A percentile compares a stretch with the other conserved stretches of the same genome.
These are phyloP conservation scores for Halcyon leucocephala DNA, from an alignment of 2,797 vertebrate species.

Conservation along the genomic window DNA sequence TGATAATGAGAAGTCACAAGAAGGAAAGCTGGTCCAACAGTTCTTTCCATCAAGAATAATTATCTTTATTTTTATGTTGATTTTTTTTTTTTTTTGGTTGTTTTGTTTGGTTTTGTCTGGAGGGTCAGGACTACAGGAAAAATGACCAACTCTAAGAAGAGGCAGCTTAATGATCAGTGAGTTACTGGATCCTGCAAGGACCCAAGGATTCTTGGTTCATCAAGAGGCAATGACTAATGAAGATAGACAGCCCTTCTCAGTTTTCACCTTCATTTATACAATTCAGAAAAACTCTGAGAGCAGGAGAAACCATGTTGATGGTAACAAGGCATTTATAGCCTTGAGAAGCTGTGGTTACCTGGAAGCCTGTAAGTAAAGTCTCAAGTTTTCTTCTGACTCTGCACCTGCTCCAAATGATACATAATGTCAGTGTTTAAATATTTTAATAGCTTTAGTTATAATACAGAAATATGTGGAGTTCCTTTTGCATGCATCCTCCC, in stretches of 20 bases:
- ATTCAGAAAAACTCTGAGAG: not conserved
- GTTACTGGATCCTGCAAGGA: not conserved
- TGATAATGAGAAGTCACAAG: conserved; percentile 37
- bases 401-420: not conserved
- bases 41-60: conserved; percentile 65
- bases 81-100: not conserved
- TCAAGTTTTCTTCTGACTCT: not conserved
- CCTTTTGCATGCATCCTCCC: not conserved
- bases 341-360: not conserved
- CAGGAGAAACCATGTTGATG: not conserved
- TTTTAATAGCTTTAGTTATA: not conserved
- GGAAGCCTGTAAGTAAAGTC: not conserved
- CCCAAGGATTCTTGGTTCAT: not conserved
- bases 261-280: not conserved
- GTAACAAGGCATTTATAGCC: not conserved
- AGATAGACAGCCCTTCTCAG: not conserved
- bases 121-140: not conserved
- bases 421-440: not conserved
- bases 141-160: not conserved
- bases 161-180: not conserved
- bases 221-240: not conserved
- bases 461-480: not conserved
- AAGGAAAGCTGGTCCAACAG: conserved; percentile 40
- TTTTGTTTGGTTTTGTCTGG: not conserved
- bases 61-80: conserved; percentile 10